A percentile compares a stretch with the other conserved stretches of the same genome.
Evolutionary conservation across 2,113 vertebrate species (phyloP).

Genomic region (Trichechus manatus): DNA sequence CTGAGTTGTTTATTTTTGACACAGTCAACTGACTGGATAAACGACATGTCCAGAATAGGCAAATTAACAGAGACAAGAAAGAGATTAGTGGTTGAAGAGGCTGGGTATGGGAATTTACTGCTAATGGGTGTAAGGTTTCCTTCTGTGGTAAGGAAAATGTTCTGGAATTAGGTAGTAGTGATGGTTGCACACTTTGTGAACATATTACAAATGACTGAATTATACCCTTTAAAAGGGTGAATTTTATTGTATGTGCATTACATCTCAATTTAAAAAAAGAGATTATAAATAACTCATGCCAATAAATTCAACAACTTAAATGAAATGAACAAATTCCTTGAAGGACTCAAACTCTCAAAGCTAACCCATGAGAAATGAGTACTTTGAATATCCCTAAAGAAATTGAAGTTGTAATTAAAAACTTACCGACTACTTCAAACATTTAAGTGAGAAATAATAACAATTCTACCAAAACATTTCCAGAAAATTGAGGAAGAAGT

Average conservation of each 20-base stretch:
- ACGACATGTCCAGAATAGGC: neutral
- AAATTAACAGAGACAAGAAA: conserved; percentile 32
- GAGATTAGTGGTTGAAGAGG: neutral
- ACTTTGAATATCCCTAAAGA: neutral
- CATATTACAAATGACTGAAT: neutral
- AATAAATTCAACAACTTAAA: too few species aligned
- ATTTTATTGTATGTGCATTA: neutral
- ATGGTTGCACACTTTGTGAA: neutral
- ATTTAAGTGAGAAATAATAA: too few species aligned
- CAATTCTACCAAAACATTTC: neutral
- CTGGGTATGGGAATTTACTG: neutral
- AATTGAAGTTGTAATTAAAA: neutral
- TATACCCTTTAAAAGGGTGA: neutral
- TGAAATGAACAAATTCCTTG: neutral
- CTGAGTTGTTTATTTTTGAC: too few species aligned
- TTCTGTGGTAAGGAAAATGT: neutral
- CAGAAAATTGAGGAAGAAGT: neutral
- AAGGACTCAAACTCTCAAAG: neutral
- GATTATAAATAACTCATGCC: too few species aligned
- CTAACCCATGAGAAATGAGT: neutral
- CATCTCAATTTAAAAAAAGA: too few species aligned
- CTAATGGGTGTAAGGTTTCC: neutral
- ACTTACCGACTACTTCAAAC: neutral
- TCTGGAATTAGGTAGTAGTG: neutral
- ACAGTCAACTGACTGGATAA: neutral